These are phyloP conservation scores for Nomada ruficornis DNA, from an alignment of 2,888 invertebrate species.

Conservation along the genomic window DNA sequence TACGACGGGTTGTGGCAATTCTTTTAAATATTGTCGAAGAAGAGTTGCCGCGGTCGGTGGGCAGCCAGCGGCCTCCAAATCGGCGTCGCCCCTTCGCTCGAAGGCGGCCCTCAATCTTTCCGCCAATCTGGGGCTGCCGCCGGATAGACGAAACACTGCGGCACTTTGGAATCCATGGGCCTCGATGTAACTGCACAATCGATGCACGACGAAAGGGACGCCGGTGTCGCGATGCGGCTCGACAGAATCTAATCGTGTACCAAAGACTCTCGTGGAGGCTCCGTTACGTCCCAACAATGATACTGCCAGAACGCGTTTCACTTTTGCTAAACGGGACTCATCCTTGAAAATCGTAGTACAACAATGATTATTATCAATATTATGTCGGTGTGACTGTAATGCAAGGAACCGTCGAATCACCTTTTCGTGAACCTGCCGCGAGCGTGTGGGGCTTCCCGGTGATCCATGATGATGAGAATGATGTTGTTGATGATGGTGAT, in stretches of 20 bases:
- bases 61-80: constrained; percentile 85
- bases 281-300: constrained; percentile 78
- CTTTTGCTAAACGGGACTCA: constrained; percentile 82
- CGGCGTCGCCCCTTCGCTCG: constrained; percentile 86
- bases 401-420: constrained; percentile 55
- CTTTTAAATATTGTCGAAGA: constrained; percentile 86
- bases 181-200: constrained; percentile 84
- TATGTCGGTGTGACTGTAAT: background rate
- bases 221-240: constrained; percentile 82
- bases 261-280: constrained; percentile 78
- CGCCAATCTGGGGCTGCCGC: constrained; percentile 85
- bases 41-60: constrained; percentile 86
- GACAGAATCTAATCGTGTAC: constrained; percentile 79
- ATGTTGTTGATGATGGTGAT: constrained; percentile 72
- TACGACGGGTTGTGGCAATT: constrained; percentile 85
- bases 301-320: constrained; percentile 81
- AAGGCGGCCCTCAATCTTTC: constrained; percentile 85
- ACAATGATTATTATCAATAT: background rate
- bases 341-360: constrained; percentile 69
- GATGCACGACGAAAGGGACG: constrained; percentile 83
- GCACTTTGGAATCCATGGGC: constrained; percentile 82
- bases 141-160: constrained; percentile 85
- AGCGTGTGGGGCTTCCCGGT: constrained; percentile 77
- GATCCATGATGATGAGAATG: constrained; percentile 75
- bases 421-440: constrained; percentile 79